Conservation (phyloP, 2,888 invertebrate genomes). For the Polyploca ridens region DNA sequence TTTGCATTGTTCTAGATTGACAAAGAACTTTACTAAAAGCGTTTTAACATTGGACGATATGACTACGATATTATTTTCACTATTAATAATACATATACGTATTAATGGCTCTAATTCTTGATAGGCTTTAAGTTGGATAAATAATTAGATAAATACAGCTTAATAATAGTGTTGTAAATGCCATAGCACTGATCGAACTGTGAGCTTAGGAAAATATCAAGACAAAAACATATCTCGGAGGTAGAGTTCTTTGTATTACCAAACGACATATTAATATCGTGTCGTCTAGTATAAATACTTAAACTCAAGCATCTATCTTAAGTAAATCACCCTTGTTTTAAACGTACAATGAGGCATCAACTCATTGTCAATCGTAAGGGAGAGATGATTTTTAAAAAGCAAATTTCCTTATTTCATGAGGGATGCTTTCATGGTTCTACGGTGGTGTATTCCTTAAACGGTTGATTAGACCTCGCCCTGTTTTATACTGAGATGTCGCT, state of each 20-base stretch:
- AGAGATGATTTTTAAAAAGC: slow-evolving; percentile 56
- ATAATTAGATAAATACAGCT: too few species aligned
- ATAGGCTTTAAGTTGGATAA: too few species aligned
- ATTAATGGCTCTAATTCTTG: too few species aligned
- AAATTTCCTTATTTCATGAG: slow-evolving; percentile 59
- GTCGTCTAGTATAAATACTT: background rate
- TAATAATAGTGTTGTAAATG: too few species aligned
- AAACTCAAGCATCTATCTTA: slow-evolving; percentile 15
- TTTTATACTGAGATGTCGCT: slow-evolving; percentile 62
- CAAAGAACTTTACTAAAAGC: slow-evolving; percentile 3
- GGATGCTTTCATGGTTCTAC: slow-evolving; percentile 59
- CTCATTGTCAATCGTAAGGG: slow-evolving; percentile 43
- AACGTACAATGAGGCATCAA: slow-evolving; percentile 25
- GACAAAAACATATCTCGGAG: background rate
- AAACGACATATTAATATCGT: background rate
- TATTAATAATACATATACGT: too few species aligned
- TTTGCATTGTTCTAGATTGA: slow-evolving; percentile 12
- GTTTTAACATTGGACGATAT: background rate
- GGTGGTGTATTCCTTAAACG: slow-evolving; percentile 48
- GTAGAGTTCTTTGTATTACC: background rate
- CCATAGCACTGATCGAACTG: background rate
- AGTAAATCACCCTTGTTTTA: slow-evolving; percentile 53
- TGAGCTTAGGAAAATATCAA: background rate
- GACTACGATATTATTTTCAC: background rate
- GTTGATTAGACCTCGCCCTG: slow-evolving; percentile 57